A percentile compares a stretch with the other conserved stretches of the same genome.
phyloP scores from a whole-genome alignment of 2,797 vertebrate genomes.

The Pitangus sulphuratus region DNA sequence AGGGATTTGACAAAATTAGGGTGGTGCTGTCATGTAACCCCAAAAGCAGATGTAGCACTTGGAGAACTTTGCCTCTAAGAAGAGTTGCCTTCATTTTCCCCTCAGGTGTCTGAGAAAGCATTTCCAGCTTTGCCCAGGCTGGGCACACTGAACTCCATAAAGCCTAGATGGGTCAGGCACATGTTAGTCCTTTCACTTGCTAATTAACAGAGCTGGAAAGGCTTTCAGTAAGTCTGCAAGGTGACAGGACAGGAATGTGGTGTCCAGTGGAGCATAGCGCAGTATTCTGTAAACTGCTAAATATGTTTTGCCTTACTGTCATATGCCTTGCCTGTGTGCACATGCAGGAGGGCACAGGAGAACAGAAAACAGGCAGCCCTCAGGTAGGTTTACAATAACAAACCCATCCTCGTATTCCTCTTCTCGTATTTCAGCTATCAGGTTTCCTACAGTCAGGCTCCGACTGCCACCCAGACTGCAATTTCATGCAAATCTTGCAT shows the following conservation, averaged over 20 bases:
- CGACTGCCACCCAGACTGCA: neutral
- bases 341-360: neutral
- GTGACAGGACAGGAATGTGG: neutral
- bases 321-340: neutral
- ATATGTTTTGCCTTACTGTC: neutral
- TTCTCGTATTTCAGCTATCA: neutral
- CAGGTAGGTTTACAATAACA: neutral
- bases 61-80: neutral
- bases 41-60: neutral
- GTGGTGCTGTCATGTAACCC: neutral
- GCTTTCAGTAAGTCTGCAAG: neutral
- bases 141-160: neutral
- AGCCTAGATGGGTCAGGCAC: neutral
- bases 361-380: neutral
- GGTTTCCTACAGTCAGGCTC: neutral
- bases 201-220: neutral
- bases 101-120: neutral
- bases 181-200: neutral
- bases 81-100: neutral
- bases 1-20: neutral
- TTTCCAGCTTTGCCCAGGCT: neutral
- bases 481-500: conserved; percentile 4
- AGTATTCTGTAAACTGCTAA: neutral
- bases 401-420: neutral
- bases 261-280: neutral